Conservation (phyloP, 2,797 vertebrate species). For the Myotis myotis region DNA sequence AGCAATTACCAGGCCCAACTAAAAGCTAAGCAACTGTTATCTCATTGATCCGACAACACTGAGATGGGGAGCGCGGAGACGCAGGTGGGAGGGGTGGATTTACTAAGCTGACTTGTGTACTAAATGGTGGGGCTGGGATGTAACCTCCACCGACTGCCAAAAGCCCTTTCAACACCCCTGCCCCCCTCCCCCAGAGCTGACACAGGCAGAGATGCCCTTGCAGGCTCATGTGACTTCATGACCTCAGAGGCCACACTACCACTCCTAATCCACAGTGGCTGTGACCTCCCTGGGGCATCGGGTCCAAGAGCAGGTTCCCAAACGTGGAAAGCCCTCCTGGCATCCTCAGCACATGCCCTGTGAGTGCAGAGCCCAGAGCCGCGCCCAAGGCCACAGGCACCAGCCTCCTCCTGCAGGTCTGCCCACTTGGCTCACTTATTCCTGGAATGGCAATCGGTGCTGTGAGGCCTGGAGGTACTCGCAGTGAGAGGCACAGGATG, state of each 20-base stretch:
- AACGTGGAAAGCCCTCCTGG: not conserved
- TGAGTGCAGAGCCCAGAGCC: fast-evolving
- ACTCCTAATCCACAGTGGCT: not conserved
- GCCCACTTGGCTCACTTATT: not conserved
- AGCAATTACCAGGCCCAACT: not conserved
- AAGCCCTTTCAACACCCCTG: not conserved
- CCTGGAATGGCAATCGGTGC: not conserved
- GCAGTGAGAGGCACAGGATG: not conserved
- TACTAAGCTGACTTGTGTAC: too few species aligned
- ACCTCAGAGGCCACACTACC: not conserved
- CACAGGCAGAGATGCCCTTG: not conserved
- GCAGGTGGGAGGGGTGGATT: not conserved
- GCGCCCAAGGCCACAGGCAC: fast-evolving
- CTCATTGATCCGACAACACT: not conserved
- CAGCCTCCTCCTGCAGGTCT: not conserved
- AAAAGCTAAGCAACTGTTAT: not conserved
- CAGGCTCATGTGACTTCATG: not conserved
- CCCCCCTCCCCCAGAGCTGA: not conserved
- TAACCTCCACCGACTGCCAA: not conserved
- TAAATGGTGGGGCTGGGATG: not conserved
- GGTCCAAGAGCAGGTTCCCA: not conserved
- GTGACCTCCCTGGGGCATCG: not conserved
- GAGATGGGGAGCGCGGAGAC: not conserved
- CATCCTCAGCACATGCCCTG: fast-evolving
- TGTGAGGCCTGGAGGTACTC: not conserved